These are phyloP conservation scores for Oscheius onirici DNA, from an alignment of 2,888 invertebrate species.

Conservation along the genomic window DNA sequence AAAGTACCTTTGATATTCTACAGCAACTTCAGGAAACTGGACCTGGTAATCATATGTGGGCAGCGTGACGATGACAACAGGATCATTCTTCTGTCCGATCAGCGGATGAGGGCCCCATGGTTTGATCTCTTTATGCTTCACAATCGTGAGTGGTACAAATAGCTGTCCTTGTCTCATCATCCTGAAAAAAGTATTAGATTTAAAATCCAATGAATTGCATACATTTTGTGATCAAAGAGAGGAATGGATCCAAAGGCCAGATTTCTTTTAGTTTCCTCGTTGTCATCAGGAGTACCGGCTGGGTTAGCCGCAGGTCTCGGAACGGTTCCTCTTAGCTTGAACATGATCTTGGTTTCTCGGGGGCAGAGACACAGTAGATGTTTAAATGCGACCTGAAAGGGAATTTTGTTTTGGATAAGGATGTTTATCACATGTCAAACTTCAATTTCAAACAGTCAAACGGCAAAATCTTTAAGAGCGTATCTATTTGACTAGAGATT, in stretches of 20 bases:
- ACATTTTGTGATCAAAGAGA: constrained; percentile 63
- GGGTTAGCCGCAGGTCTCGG: not conserved
- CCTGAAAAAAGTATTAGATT: constrained; percentile 10
- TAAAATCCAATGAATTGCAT: constrained; percentile 18
- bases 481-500: too few species aligned
- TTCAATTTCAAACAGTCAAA: not conserved
- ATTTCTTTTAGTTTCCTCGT: constrained; percentile 32
- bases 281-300: not conserved
- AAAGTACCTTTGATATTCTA: constrained; percentile 41
- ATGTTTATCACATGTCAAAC: not conserved
- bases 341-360: constrained; percentile 49
- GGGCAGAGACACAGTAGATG: constrained; percentile 46
- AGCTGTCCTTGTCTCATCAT: constrained; percentile 52
- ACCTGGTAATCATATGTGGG: constrained; percentile 60
- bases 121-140: constrained; percentile 50
- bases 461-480: too few species aligned
- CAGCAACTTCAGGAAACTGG: constrained; percentile 54
- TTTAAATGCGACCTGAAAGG: constrained; percentile 46
- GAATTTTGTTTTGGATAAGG: not conserved
- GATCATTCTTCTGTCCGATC: constrained; percentile 55
- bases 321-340: constrained; percentile 37
- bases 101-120: constrained; percentile 67
- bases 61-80: constrained; percentile 60
- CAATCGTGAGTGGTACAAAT: constrained; percentile 45
- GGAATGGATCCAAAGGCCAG: constrained; percentile 63